Conservation (phyloP, 2,113 vertebrate genomes). For the Pseudorhombus dupliciocellatus region DNA sequence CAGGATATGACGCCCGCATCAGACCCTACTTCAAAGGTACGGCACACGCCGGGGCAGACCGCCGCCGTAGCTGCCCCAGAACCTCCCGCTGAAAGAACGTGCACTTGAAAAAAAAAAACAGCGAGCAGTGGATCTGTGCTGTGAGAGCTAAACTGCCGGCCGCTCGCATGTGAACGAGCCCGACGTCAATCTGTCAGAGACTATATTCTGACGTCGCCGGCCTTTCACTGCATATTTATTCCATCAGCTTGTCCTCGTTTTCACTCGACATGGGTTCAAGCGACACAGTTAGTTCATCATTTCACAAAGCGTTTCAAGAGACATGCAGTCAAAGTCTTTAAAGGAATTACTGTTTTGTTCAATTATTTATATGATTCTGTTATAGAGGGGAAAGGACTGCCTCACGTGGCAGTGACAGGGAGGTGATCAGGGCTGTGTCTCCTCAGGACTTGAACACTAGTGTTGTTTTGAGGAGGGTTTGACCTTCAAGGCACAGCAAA, state of each 20-base stretch:
- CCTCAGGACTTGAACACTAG: not conserved
- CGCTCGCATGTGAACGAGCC: constrained; percentile 1
- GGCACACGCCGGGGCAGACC: constrained; percentile 7
- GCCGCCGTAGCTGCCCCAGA: constrained; percentile 12
- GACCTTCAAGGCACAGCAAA: no score
- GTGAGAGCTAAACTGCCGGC: constrained; percentile 23
- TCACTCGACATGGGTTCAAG: not conserved
- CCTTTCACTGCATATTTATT: not conserved
- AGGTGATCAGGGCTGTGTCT: no score
- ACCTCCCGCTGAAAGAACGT: constrained; percentile 31
- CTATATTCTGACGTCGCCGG: not conserved
- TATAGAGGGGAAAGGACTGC: not conserved
- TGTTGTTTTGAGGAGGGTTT: not conserved
- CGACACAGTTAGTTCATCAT: not conserved
- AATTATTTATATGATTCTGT: not conserved
- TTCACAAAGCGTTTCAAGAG: not conserved
- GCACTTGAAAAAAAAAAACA: constrained; percentile 28
- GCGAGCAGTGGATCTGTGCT: constrained; percentile 15
- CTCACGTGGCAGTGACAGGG: not conserved
- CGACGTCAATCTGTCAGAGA: constrained; percentile 15
- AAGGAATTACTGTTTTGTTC: not conserved
- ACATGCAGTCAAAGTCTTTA: not conserved
- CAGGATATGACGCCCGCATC: constrained; percentile 93
- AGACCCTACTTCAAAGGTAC: constrained; percentile 97
- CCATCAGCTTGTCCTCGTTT: constrained; percentile 14